These are phyloP conservation scores for Pocota personata DNA, from an alignment of 2,888 invertebrate genomes.

Conservation along the genomic window DNA sequence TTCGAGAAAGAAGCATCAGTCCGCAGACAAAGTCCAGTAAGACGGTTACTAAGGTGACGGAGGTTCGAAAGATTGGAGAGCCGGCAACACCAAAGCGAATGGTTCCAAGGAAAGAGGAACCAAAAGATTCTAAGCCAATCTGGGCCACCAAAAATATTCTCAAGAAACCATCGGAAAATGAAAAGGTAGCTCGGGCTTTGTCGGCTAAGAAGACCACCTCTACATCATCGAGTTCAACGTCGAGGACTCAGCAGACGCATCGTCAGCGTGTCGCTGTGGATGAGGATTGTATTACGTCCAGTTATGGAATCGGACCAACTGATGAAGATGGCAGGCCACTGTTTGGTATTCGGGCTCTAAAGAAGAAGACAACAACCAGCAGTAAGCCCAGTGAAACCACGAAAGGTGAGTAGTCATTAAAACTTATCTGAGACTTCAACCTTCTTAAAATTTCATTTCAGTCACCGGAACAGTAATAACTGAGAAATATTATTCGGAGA, in stretches of 20 bases:
- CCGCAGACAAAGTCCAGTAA: conserved; percentile 79
- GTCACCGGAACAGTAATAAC: conserved; percentile 89
- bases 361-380: conserved; percentile 82
- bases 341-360: conserved; percentile 90
- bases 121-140: conserved; percentile 84
- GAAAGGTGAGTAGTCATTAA: conserved; percentile 84
- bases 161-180: conserved; percentile 84
- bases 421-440: not conserved
- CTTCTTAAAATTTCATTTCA: conserved; percentile 78
- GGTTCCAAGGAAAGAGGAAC: conserved; percentile 78
- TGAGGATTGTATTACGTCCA: conserved; percentile 89
- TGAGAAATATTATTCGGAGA: conserved; percentile 87
- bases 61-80: conserved; percentile 68
- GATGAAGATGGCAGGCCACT: conserved; percentile 91
- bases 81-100: conserved; percentile 79
- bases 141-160: conserved; percentile 86
- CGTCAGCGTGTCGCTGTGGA: conserved; percentile 81
- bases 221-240: conserved; percentile 53
- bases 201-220: conserved; percentile 63
- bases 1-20: conserved; percentile 78
- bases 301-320: conserved; percentile 92
- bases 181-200: conserved; percentile 57
- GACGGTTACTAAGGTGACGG: conserved; percentile 75
- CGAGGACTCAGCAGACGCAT: conserved; percentile 76
- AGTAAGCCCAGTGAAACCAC: conserved; percentile 85